Conservation (phyloP, 2,797 vertebrate genomes). For the Trachops cirrhosus region DNA sequence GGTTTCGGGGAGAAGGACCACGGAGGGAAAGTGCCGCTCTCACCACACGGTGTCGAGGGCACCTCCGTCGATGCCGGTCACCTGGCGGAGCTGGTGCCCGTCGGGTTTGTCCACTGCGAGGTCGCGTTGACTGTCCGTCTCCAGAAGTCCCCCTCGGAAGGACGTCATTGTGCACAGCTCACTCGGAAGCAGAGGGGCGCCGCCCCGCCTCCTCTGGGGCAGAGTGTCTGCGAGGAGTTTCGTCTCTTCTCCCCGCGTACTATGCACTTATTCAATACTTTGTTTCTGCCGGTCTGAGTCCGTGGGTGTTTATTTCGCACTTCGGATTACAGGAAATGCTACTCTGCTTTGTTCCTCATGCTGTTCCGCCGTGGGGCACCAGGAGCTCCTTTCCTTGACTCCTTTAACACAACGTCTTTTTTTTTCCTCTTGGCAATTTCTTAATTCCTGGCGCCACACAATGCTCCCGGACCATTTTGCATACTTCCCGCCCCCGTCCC, state of each 20-base stretch:
- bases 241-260: neutral
- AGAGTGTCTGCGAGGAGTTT: neutral
- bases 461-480: neutral
- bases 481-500: neutral
- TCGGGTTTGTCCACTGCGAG: neutral
- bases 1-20: neutral
- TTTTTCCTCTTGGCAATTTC: neutral
- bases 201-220: neutral
- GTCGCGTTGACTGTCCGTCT: neutral
- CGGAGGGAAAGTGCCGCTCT: fast-evolving
- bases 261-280: neutral
- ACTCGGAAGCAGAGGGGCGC: neutral
- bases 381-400: neutral
- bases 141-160: neutral
- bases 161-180: fast-evolving
- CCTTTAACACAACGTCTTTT: neutral
- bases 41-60: too few relatives aligned
- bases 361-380: neutral
- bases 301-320: neutral
- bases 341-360: neutral
- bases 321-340: neutral
- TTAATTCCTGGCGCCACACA: neutral
- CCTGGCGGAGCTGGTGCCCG: neutral
- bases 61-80: fast-evolving
- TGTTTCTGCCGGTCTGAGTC: neutral